Evolutionary conservation across 2,797 vertebrate species (phyloP).

Genomic region (Urosaurus nigricauda): DNA sequence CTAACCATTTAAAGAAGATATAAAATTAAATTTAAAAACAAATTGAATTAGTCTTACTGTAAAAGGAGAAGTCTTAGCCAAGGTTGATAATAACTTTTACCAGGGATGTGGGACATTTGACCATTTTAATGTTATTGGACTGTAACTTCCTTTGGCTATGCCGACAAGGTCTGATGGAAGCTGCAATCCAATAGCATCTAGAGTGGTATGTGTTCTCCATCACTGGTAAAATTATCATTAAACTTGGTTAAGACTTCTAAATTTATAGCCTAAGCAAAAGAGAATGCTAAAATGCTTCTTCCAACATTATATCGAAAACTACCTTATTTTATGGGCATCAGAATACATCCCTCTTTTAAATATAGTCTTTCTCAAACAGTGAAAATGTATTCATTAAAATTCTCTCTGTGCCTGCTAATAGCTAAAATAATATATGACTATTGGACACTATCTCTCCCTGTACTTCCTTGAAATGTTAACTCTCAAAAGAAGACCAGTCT

Average conservation of each 20-base stretch:
- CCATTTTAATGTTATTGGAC: too few relatives aligned
- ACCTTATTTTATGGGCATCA: not conserved
- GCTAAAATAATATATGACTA: not conserved
- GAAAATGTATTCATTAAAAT: not conserved
- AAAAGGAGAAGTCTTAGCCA: not conserved
- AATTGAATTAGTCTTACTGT: not conserved
- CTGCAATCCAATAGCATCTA: too few relatives aligned
- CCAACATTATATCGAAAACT: not conserved
- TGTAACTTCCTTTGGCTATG: too few relatives aligned
- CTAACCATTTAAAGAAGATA: not conserved
- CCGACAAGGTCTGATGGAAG: too few relatives aligned
- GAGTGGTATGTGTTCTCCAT: too few relatives aligned
- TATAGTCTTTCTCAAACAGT: not conserved
- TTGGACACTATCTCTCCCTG: not conserved
- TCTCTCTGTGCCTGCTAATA: not conserved
- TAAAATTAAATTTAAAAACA: not conserved
- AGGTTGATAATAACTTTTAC: not conserved
- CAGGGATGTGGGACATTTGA: too few relatives aligned
- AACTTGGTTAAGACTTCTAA: not conserved
- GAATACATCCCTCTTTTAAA: slow-evolving; percentile 4
- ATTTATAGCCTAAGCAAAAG: not conserved
- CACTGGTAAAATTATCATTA: not conserved
- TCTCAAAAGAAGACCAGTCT: too few relatives aligned
- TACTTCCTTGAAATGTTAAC: too few relatives aligned
- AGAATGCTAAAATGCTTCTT: not conserved